These are phyloP conservation scores for Microtus pennsylvanicus DNA, from an alignment of 2,113 vertebrate species.

Conservation along the genomic window DNA sequence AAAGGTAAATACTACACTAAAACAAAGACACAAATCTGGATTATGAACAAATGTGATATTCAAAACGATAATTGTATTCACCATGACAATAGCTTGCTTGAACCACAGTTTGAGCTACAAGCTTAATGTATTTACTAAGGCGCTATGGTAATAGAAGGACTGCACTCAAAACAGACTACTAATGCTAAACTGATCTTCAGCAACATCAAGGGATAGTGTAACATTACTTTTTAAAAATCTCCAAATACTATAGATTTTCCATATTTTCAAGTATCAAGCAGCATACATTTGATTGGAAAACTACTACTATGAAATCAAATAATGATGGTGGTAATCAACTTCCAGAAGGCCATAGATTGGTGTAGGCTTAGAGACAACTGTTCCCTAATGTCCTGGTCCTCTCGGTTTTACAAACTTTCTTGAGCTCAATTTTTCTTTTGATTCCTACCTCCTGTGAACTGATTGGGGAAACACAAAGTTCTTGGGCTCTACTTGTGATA, in stretches of 20 bases:
- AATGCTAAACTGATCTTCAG: slow-evolving; percentile 13
- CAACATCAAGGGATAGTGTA: not conserved
- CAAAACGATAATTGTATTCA: not conserved
- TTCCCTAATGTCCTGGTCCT: not conserved
- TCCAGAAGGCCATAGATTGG: slow-evolving; percentile 18
- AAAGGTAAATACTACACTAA: not conserved
- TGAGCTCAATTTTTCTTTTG: not conserved
- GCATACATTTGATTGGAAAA: slow-evolving; percentile 34
- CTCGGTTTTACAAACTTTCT: slow-evolving; percentile 28
- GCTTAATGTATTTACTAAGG: not conserved
- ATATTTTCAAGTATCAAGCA: slow-evolving; percentile 8
- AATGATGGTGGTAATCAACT: slow-evolving; percentile 27
- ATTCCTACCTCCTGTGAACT: slow-evolving; percentile 26
- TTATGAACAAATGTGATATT: not conserved
- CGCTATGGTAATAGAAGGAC: not conserved
- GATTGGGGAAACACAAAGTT: not conserved
- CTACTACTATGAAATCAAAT: slow-evolving; percentile 34
- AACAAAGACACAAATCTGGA: not conserved
- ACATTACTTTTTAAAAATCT: not conserved
- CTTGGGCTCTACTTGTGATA: not conserved
- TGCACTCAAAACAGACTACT: not conserved
- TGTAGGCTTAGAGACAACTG: not conserved
- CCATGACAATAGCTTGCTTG: not conserved
- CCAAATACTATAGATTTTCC: slow-evolving; percentile 34
- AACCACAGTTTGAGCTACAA: not conserved